Percentiles rank a stretch among this genome's conserved stretches.
phyloP scores from a whole-genome alignment of 2,113 vertebrate species.

The Columba livia region DNA sequence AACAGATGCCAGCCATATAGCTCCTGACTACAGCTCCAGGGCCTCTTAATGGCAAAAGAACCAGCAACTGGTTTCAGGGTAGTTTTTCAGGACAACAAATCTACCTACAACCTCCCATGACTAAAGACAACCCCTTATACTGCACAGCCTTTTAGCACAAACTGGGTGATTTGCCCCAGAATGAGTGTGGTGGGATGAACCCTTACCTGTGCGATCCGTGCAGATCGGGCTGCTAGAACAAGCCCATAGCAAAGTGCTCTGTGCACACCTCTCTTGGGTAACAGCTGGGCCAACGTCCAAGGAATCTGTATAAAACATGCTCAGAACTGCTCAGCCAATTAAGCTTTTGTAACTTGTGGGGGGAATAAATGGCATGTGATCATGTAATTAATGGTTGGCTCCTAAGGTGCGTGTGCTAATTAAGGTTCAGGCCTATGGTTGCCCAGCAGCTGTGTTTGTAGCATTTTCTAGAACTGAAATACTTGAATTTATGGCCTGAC shows the following conservation, averaged over 20 bases:
- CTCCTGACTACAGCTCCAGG: neutral
- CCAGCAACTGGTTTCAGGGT: neutral
- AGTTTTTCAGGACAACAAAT: neutral
- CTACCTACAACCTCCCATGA: neutral
- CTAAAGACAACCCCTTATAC: neutral
- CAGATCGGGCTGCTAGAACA: conserved; percentile 11
- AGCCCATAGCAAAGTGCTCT: neutral
- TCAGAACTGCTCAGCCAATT: conserved; percentile 60
- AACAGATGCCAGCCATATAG: rapidly evolving
- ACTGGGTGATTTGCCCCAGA: neutral
- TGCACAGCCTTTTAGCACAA: neutral
- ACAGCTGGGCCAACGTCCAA: conserved; percentile 53
- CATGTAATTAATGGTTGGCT: conserved; percentile 52
- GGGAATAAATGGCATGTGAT: conserved; percentile 26
- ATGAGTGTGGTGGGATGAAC: neutral
- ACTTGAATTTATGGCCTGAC: neutral
- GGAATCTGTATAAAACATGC: conserved; percentile 57
- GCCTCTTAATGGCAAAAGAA: neutral
- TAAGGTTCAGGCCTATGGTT: conserved; percentile 27
- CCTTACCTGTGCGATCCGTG: rapidly evolving
- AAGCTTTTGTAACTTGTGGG: conserved; percentile 52
- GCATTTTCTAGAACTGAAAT: conserved; percentile 17
- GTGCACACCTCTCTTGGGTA: conserved; percentile 34
- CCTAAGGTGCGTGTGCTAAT: conserved; percentile 50
- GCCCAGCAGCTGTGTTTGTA: conserved; percentile 45